These are phyloP conservation scores for Scytalopus superciliaris DNA, from an alignment of 2,113 vertebrate species.

Conservation along the genomic window DNA sequence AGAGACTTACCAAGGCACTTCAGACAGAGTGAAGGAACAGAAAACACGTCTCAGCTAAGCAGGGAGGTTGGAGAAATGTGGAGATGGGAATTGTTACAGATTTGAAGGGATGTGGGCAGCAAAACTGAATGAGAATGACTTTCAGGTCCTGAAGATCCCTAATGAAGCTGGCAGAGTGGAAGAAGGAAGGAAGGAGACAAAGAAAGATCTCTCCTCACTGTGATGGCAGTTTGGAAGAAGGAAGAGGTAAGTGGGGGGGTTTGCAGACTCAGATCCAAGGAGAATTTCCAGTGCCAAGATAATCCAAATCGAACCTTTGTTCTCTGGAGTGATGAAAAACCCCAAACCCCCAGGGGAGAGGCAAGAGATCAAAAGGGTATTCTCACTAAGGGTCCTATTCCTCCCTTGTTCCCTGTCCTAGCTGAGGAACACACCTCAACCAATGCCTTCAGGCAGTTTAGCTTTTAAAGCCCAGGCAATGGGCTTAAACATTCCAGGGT, in stretches of 20 bases:
- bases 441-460: neutral
- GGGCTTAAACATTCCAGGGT: neutral
- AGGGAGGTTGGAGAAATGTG: neutral
- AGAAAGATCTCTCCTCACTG: neutral
- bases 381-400: neutral
- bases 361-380: neutral
- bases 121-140: neutral
- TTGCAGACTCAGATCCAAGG: neutral
- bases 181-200: neutral
- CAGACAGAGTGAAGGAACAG: neutral
- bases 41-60: neutral
- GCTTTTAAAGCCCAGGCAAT: neutral
- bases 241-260: neutral
- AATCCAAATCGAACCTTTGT: neutral
- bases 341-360: neutral
- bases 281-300: neutral
- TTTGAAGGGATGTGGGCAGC: neutral
- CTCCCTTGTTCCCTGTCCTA: neutral
- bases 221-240: neutral
- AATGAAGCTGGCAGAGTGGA: neutral
- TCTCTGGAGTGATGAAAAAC: neutral
- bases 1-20: neutral
- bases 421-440: neutral
- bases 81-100: neutral
- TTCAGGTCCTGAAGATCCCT: neutral